Percentiles rank a stretch among this genome's conserved stretches.
These are phyloP conservation scores for Eledone cirrhosa DNA, from an alignment of 2,888 invertebrate genomes.

Conservation along the genomic window DNA sequence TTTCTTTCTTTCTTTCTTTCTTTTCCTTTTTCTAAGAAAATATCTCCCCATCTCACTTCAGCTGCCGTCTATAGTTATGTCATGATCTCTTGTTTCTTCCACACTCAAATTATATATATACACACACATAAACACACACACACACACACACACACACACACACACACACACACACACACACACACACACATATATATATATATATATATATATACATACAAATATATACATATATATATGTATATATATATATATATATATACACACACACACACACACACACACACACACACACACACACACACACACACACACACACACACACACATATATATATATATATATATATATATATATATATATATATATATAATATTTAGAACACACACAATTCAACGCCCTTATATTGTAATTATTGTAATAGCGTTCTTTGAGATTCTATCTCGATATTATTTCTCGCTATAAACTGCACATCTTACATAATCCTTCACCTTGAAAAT, in stretches of 20 bases:
- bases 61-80: too few relatives aligned
- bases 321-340: not conserved
- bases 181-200: not conserved
- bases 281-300: not conserved
- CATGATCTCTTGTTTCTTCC: not conserved
- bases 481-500: too few relatives aligned
- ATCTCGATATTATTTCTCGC: too few relatives aligned
- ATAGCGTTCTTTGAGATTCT: too few relatives aligned
- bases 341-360: not conserved
- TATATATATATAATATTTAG: not conserved
- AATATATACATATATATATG: not conserved
- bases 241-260: conserved; percentile 14
- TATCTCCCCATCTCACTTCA: too few relatives aligned
- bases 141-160: not conserved
- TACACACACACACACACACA: not conserved
- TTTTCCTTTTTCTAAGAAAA: too few relatives aligned
- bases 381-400: not conserved
- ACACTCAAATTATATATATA: not conserved
- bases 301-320: not conserved
- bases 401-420: not conserved
- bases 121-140: not conserved
- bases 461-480: too few relatives aligned
- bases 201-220: not conserved
- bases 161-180: not conserved
- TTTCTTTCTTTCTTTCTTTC: too few relatives aligned